A percentile compares a stretch with the other conserved stretches of the same genome.
These are phyloP conservation scores for Paratrypauchen microcephalus DNA, from an alignment of 2,797 vertebrate genomes.

Conservation along the genomic window DNA sequence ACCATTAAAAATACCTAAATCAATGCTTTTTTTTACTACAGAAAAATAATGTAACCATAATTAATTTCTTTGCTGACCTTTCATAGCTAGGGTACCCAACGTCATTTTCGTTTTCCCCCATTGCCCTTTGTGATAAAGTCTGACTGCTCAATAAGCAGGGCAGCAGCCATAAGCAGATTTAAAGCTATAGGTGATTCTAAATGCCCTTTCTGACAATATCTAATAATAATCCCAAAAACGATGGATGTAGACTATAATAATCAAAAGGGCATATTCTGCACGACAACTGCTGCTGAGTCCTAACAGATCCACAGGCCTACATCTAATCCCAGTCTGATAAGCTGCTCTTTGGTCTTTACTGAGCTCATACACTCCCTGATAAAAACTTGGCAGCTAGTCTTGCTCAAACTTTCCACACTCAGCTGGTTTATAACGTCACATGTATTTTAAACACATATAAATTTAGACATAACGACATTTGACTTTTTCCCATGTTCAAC, in stretches of 20 bases:
- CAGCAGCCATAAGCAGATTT: neutral
- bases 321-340: constrained; percentile 43
- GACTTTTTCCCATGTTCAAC: constrained; percentile 50
- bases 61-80: too few species aligned
- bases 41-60: too few species aligned
- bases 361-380: constrained; percentile 42
- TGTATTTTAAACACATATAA: neutral
- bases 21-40: neutral
- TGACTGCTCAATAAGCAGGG: neutral
- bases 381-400: constrained; percentile 40
- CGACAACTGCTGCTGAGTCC: constrained; percentile 22
- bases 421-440: constrained; percentile 32
- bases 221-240: too few species aligned
- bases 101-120: too few species aligned
- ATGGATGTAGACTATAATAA: neutral
- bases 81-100: too few species aligned
- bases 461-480: constrained; percentile 26
- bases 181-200: neutral
- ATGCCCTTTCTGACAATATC: neutral
- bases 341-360: constrained; percentile 48
- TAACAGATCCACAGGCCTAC: constrained; percentile 37
- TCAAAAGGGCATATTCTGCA: neutral
- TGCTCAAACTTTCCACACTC: constrained; percentile 48
- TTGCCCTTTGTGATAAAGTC: too few species aligned
- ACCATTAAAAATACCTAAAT: neutral